A percentile compares a stretch with the other conserved stretches of the same genome.
These are phyloP conservation scores for Drosophila albomicans DNA, from an alignment of 1,140 invertebrate genomes.

Conservation along the genomic window DNA sequence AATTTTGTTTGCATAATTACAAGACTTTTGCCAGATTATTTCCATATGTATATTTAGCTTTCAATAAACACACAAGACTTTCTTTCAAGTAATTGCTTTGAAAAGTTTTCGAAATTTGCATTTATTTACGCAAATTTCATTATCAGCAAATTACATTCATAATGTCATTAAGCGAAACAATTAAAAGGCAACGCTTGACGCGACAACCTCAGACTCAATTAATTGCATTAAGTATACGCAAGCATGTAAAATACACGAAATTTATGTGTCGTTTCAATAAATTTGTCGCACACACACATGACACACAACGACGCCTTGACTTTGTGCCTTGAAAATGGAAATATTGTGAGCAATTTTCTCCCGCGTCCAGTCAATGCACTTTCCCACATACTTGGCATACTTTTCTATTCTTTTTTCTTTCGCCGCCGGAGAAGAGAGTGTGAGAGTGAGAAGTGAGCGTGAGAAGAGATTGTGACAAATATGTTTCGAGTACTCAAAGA, in stretches of 20 bases:
- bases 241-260: background rate
- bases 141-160: background rate
- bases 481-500: conserved; percentile 20
- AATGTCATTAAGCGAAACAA: conserved; percentile 29
- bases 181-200: conserved; percentile 30
- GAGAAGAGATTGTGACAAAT: conserved; percentile 5
- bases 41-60: no score
- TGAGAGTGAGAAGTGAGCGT: background rate
- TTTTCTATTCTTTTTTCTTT: conserved; percentile 9
- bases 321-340: conserved; percentile 51
- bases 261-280: conserved; percentile 25
- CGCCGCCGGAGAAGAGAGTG: conserved; percentile 13
- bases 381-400: conserved; percentile 12
- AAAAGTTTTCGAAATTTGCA: background rate
- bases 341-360: background rate
- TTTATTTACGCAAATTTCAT: background rate
- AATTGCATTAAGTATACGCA: conserved; percentile 39
- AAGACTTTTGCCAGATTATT: conserved; percentile 1
- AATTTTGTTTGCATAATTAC: conserved; percentile 50
- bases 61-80: conserved; percentile 1
- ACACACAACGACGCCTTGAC: conserved; percentile 52
- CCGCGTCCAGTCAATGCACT: conserved; percentile 66
- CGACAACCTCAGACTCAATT: conserved; percentile 30
- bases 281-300: background rate
- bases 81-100: background rate